These are phyloP conservation scores for Drosophila mauritiana DNA, from an alignment of 1,140 invertebrate species.

Conservation along the genomic window DNA sequence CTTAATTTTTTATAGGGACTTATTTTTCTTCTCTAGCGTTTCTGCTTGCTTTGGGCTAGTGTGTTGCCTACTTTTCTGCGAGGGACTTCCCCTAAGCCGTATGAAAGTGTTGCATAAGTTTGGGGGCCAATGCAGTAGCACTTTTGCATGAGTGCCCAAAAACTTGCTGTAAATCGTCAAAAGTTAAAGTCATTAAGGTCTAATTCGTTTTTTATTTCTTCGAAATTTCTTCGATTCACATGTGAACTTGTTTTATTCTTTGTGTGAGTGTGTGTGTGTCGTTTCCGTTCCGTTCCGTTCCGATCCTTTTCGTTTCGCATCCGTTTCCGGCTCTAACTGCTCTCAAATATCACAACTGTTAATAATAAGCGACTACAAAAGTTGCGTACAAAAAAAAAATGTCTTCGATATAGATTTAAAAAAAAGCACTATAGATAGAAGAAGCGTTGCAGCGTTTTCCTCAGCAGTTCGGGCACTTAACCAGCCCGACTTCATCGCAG, in stretches of 20 bases:
- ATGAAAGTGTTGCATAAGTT: not conserved
- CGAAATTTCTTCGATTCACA: constrained; percentile 35
- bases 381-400: constrained; percentile 50
- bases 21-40: no score
- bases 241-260: constrained; percentile 22
- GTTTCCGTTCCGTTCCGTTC: constrained; percentile 9
- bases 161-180: not conserved
- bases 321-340: constrained; percentile 27
- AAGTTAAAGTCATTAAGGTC: not conserved
- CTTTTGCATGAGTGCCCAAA: not conserved
- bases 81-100: not conserved
- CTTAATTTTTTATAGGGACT: no score
- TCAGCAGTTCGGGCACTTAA: constrained; percentile 92
- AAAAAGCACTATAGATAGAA: constrained; percentile 35
- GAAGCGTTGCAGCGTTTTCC: not conserved
- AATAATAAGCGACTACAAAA: constrained; percentile 67
- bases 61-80: not conserved
- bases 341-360: constrained; percentile 78
- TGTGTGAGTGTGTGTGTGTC: constrained; percentile 18
- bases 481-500: constrained; percentile 96
- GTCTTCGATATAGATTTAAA: constrained; percentile 27
- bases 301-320: constrained; percentile 1
- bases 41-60: not conserved
- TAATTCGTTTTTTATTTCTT: constrained; percentile 18
- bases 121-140: not conserved